Base-by-base conservation (phyloP, 1,140 invertebrate genomes). In the Drosophila grimshawi region DNA sequence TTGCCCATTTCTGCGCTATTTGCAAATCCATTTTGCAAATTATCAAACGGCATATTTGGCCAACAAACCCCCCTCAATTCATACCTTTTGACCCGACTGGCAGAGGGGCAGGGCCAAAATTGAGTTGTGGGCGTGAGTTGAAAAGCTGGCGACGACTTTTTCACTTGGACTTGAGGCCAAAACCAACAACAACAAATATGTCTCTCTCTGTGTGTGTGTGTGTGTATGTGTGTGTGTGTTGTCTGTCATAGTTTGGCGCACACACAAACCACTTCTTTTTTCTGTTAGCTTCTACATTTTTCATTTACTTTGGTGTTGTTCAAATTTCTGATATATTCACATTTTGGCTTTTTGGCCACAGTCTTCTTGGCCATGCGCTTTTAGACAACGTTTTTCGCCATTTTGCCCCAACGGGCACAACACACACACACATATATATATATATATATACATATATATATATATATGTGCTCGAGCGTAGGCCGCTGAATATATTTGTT, bases 381-480 rank as follows among this genome's bases (percentile, higher is more conserved):
- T 88, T 88, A 83, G 69, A n/a, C 10, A 80, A 83, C 85, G 76
- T 88, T 88, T 88, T 88, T 88, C 77, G 73, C 85, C 69, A 89
- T 88, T 88, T 82, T 82, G 32, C 68, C 79, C 71, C 52, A 33
- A 45, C 56, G 76, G 76, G 62, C 48, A 59, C 43, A 52, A 61
- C 49, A 57, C 55, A 55, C 39, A 55, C 33, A 53, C 27, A 56
- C 19, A 49, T 41, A 52, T 30, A 51, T 46, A 61, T 43, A 63
- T 48, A 65, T 19, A 19, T 19, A 19, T 19, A 19, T 19, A 19
- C 2, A 19, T 19, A 19, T 19, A 19, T 19, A 19, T 19, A 49
- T 41, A 52, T 30, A 51, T 46, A 61, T 43, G 60, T 48, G 62
- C 63, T 35, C 43, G 43, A 52, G 55, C 53, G 30, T 57, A 66